Percentiles rank a stretch among this genome's conserved stretches.
Conservation (phyloP, 1,140 invertebrate genomes). For the Bicyclus anynana region DNA sequence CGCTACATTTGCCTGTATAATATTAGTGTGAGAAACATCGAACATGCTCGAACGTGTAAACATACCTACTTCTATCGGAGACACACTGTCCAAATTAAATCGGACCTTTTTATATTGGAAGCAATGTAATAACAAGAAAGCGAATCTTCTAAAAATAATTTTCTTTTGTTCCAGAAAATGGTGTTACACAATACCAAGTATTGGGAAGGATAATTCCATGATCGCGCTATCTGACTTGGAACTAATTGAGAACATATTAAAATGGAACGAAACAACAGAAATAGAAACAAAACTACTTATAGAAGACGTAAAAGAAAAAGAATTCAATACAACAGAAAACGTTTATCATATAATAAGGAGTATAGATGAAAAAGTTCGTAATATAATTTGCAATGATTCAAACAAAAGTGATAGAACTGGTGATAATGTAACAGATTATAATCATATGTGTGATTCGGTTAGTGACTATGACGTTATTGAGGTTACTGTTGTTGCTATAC, state of each 20-base stretch:
- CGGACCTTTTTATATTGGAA: neutral
- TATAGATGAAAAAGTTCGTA: constrained; percentile 26
- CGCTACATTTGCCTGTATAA: no score
- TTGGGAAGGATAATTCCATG: constrained; percentile 39
- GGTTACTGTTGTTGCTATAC: constrained; percentile 64
- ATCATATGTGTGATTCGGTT: constrained; percentile 23
- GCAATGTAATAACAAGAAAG: neutral
- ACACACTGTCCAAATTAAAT: constrained; percentile 9
- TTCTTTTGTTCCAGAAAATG: constrained; percentile 56
- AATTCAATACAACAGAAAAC: constrained; percentile 34
- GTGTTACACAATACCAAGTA: constrained; percentile 15
- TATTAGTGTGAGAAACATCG: no score
- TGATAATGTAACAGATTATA: constrained; percentile 23
- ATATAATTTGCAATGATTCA: constrained; percentile 22
- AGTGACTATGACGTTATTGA: constrained; percentile 55
- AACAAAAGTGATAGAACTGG: constrained; percentile 15
- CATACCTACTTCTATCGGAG: neutral
- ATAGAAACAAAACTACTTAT: constrained; percentile 38
- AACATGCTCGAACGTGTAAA: no score
- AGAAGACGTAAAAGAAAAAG: constrained; percentile 46
- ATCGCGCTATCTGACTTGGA: constrained; percentile 43
- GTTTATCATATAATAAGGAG: constrained; percentile 36
- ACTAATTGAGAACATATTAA: constrained; percentile 35
- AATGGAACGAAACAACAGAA: constrained; percentile 48
- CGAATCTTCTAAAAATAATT: neutral